Conservation (phyloP, 2,888 invertebrate species). For the Lathronympha strigana region DNA sequence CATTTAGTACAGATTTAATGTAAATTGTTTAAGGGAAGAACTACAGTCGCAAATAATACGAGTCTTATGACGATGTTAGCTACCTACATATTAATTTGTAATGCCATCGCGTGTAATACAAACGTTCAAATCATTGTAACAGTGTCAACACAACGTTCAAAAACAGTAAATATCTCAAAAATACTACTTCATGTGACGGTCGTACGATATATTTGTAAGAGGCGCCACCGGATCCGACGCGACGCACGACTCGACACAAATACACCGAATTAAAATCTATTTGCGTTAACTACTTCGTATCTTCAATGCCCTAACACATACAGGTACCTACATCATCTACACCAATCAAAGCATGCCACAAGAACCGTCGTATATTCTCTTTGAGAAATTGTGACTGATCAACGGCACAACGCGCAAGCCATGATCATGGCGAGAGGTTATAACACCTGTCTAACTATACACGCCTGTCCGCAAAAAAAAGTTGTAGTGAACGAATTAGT, state of each 20-base stretch:
- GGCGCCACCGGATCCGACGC: slow-evolving; percentile 26
- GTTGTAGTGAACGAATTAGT: not conserved
- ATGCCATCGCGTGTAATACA: slow-evolving; percentile 19
- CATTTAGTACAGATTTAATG: too few species aligned
- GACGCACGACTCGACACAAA: slow-evolving; percentile 7
- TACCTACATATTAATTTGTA: not conserved
- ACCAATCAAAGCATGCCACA: slow-evolving; percentile 12
- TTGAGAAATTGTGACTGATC: not conserved
- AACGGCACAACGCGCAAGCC: slow-evolving; percentile 3
- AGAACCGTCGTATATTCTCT: not conserved
- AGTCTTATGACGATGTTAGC: not conserved
- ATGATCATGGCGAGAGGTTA: not conserved
- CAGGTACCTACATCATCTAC: slow-evolving; percentile 10
- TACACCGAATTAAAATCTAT: slow-evolving; percentile 1
- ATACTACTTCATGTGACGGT: slow-evolving; percentile 53
- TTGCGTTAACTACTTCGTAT: not conserved
- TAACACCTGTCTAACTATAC: not conserved
- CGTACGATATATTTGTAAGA: slow-evolving; percentile 40
- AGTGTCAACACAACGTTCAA: slow-evolving; percentile 48
- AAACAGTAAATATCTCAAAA: slow-evolving; percentile 71
- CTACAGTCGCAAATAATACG: too few species aligned
- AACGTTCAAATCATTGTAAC: slow-evolving; percentile 39
- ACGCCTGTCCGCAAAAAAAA: not conserved
- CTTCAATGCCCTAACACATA: slow-evolving; percentile 2
- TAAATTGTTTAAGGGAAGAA: too few species aligned